These are phyloP conservation scores for Orientallactaga bullata DNA, from an alignment of 2,113 vertebrate genomes.

Conservation along the genomic window DNA sequence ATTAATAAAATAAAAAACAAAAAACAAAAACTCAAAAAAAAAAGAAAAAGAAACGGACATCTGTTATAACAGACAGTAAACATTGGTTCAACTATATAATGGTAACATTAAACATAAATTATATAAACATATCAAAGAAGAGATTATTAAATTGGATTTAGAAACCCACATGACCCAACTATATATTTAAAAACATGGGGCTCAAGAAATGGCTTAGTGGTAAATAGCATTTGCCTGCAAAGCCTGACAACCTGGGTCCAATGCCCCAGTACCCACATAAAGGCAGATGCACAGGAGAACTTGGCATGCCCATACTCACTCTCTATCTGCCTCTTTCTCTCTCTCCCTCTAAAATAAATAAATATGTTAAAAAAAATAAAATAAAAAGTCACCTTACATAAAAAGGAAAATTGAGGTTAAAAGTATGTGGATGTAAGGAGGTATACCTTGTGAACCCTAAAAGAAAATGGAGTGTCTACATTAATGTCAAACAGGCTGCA, in stretches of 20 bases:
- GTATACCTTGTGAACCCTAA: neutral
- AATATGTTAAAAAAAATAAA: neutral
- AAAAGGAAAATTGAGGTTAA: constrained; percentile 15
- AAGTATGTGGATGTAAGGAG: constrained; percentile 12
- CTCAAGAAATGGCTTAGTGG: too few species aligned
- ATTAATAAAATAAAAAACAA: too few species aligned
- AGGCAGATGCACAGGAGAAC: too few species aligned
- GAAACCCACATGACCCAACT: neutral
- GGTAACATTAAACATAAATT: constrained; percentile 42
- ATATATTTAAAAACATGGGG: neutral
- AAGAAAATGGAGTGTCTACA: constrained; percentile 35
- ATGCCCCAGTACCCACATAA: too few species aligned
- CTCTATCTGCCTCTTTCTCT: too few species aligned
- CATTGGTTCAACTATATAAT: constrained; percentile 3
- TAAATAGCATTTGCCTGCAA: too few species aligned
- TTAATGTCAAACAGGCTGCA: neutral
- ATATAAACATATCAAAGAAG: constrained; percentile 40
- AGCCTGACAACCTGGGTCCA: too few species aligned
- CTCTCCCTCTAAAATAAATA: too few species aligned
- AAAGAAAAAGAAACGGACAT: neutral
- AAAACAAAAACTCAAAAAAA: neutral
- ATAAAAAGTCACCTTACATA: neutral
- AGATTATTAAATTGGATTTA: constrained; percentile 7
- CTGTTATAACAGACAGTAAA: neutral
- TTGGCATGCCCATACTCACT: too few species aligned